phyloP scores from a whole-genome alignment of 2,113 vertebrate species.

The Amazona guildingii region DNA sequence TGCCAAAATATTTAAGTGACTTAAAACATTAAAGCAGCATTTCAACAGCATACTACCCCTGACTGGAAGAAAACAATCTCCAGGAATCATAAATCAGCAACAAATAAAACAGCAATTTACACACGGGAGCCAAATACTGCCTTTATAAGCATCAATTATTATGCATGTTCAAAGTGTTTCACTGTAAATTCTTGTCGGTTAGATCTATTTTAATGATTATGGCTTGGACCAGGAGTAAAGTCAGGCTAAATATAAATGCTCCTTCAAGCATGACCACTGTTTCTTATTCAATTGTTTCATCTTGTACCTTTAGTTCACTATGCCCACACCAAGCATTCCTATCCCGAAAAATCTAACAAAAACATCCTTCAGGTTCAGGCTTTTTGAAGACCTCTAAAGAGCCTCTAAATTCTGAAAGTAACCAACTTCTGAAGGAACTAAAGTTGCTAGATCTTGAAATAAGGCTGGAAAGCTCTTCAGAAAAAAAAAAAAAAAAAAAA shows the following conservation, averaged over 20 bases:
- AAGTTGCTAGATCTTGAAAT: not conserved
- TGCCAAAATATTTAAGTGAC: not conserved
- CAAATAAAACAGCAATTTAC: not conserved
- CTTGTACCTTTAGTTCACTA: not conserved
- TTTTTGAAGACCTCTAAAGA: not conserved
- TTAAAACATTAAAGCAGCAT: not conserved
- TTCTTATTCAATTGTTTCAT: not conserved
- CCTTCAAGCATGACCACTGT: accelerated
- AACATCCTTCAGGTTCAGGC: not conserved
- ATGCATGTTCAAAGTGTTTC: not conserved
- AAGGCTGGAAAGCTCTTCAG: not conserved
- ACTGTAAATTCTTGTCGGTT: not conserved
- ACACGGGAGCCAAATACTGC: not conserved
- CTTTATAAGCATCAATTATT: not conserved
- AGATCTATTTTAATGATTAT: not conserved
- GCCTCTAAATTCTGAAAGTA: not conserved
- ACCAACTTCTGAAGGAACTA: not conserved
- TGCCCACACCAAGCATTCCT: accelerated
- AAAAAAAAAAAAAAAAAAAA: not conserved
- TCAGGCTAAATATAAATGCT: not conserved
- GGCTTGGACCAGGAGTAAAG: not conserved
- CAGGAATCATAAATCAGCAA: not conserved
- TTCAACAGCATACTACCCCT: not conserved
- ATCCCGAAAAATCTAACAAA: not conserved
- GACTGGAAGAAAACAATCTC: not conserved